These are phyloP conservation scores for Colaptes auratus DNA, from an alignment of 2,113 vertebrate species.

Conservation along the genomic window DNA sequence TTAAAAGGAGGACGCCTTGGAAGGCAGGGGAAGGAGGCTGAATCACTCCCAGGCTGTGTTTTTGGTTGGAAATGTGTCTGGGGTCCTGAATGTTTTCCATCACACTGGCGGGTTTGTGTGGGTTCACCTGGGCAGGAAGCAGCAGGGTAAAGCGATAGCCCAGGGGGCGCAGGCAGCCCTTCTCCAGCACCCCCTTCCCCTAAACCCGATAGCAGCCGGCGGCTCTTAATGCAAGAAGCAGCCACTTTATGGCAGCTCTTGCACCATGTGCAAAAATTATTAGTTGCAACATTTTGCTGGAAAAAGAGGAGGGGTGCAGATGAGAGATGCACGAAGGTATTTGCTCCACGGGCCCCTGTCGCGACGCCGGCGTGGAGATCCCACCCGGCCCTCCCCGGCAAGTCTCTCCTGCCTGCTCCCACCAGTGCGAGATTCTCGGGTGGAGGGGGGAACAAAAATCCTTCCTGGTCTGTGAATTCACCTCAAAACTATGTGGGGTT, in stretches of 20 bases:
- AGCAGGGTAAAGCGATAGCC: conserved; percentile 50
- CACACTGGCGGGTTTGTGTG: conserved; percentile 55
- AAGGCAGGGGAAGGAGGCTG: background rate
- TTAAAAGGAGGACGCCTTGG: background rate
- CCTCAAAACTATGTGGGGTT: no score
- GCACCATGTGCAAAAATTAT: conserved; percentile 63
- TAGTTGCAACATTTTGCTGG: background rate
- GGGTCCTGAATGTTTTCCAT: conserved; percentile 4
- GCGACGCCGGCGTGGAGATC: background rate
- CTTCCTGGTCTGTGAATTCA: no score
- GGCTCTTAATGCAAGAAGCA: conserved; percentile 59
- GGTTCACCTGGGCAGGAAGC: conserved; percentile 70
- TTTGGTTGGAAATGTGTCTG: background rate
- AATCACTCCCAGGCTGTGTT: conserved; percentile 27
- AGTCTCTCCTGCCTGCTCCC: no score
- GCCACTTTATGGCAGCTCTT: conserved; percentile 14
- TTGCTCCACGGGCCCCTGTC: background rate
- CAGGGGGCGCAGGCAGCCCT: background rate
- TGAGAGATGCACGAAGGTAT: background rate
- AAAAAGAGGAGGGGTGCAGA: background rate
- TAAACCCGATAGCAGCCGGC: background rate
- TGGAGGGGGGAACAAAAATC: no score
- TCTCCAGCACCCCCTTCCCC: conserved; percentile 51
- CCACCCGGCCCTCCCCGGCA: no score
- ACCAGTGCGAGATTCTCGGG: no score